These are phyloP conservation scores for Drosophila aldrichi DNA, from an alignment of 2,888 invertebrate genomes.

Conservation along the genomic window DNA sequence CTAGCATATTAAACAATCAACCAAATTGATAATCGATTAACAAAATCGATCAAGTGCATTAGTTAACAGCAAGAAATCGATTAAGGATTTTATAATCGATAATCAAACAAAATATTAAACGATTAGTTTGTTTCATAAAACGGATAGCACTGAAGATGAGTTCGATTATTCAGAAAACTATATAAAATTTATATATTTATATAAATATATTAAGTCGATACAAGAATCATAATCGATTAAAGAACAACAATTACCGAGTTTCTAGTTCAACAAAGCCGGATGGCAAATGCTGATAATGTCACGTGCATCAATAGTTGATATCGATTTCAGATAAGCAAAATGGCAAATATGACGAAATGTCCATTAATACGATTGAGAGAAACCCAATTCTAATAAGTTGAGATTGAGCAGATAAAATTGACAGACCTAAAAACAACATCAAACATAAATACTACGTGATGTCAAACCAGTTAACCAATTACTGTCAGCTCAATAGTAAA, in stretches of 20 bases:
- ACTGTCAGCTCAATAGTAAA: slow-evolving; percentile 24
- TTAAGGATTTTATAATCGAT: no score
- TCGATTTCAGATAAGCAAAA: slow-evolving; percentile 40
- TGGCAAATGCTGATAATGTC: slow-evolving; percentile 29
- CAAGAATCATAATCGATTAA: background rate
- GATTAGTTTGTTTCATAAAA: no score
- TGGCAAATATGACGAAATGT: slow-evolving; percentile 23
- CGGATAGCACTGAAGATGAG: no score
- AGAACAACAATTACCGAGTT: background rate
- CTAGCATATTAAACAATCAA: no score
- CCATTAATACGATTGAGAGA: background rate
- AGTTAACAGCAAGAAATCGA: no score
- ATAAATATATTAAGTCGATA: no score
- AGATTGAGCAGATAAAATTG: slow-evolving; percentile 32
- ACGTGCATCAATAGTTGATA: slow-evolving; percentile 37
- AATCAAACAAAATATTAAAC: no score
- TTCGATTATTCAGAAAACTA: no score
- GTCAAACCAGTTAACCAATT: slow-evolving; percentile 25
- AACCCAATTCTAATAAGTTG: slow-evolving; percentile 19
- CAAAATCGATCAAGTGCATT: no score
- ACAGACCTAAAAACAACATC: slow-evolving; percentile 29
- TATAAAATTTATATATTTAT: background rate
- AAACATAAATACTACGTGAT: slow-evolving; percentile 15
- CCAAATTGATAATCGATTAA: no score
- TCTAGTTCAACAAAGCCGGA: background rate